These are phyloP conservation scores for Diadophis punctatus DNA, from an alignment of 2,113 vertebrate genomes.

Conservation along the genomic window DNA sequence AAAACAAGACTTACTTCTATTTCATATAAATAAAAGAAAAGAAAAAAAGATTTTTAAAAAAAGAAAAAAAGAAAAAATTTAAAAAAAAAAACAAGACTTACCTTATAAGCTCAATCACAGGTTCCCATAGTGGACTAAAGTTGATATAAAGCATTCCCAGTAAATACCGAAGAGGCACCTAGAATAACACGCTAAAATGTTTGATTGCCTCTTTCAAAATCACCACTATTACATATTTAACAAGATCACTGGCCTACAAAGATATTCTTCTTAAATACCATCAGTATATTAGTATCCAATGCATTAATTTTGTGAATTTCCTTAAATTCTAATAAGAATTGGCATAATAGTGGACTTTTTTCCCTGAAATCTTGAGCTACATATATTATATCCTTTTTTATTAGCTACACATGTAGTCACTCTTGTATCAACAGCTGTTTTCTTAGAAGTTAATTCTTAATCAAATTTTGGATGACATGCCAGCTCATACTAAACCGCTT, in stretches of 20 bases:
- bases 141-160: constrained; percentile 93
- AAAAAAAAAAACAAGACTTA: no score
- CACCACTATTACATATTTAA: not conserved
- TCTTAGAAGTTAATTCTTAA: not conserved
- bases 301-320: not conserved
- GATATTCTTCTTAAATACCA: not conserved
- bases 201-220: constrained; percentile 2
- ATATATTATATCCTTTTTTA: not conserved
- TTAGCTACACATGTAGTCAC: not conserved
- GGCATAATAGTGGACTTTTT: not conserved
- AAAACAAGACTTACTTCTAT: no score
- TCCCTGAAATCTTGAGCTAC: not conserved
- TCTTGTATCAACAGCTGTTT: not conserved
- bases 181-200: constrained; percentile 31
- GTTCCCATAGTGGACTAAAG: constrained; percentile 92
- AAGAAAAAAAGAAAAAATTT: no score
- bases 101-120: constrained; percentile 89
- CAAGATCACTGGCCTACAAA: not conserved
- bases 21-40: no score
- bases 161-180: constrained; percentile 93
- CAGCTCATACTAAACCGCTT: not conserved
- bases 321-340: not conserved
- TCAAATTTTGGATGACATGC: not conserved
- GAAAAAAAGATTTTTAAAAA: no score
- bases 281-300: not conserved